Evolutionary conservation across 2,888 invertebrate species (phyloP).

Genomic region (Drosophila subsilvestris): DNA sequence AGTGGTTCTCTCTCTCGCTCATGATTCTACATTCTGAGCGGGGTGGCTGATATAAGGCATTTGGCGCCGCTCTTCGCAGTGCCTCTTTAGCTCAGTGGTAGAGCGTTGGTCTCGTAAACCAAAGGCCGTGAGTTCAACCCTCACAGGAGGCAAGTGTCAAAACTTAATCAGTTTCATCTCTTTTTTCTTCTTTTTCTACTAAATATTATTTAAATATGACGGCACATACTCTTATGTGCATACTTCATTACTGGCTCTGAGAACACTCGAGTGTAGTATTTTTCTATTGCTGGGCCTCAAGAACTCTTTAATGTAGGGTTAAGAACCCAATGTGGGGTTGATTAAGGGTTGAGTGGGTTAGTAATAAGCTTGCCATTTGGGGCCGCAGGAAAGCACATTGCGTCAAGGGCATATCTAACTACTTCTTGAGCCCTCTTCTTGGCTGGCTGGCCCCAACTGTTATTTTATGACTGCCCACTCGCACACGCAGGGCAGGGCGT

Average conservation of each 20-base stretch:
- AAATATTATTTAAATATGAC: neutral
- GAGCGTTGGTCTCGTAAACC: conserved; percentile 78
- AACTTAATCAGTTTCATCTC: neutral
- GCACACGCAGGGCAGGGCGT: conserved; percentile 20
- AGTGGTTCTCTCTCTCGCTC: neutral
- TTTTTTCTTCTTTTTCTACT: neutral
- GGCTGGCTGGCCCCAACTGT: conserved; percentile 27
- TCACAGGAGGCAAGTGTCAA: conserved; percentile 65
- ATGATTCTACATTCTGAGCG: neutral
- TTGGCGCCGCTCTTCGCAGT: conserved; percentile 39
- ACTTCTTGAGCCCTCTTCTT: neutral
- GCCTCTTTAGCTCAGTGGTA: conserved; percentile 78
- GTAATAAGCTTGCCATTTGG: neutral
- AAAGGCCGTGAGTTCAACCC: conserved; percentile 78
- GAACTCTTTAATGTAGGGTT: neutral
- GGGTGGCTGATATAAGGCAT: conserved; percentile 40
- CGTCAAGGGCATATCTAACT: conserved; percentile 43
- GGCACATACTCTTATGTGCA: neutral
- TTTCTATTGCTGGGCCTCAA: neutral
- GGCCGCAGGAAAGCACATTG: conserved; percentile 10
- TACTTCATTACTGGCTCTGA: neutral
- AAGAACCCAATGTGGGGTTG: neutral
- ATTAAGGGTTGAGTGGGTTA: neutral
- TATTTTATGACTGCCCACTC: conserved; percentile 34
- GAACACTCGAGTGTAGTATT: neutral